Evolutionary conservation across 2,113 vertebrate species (phyloP), one percentile per base, ranked within the genome.

Genomic region (Alectura lathami): DNA sequence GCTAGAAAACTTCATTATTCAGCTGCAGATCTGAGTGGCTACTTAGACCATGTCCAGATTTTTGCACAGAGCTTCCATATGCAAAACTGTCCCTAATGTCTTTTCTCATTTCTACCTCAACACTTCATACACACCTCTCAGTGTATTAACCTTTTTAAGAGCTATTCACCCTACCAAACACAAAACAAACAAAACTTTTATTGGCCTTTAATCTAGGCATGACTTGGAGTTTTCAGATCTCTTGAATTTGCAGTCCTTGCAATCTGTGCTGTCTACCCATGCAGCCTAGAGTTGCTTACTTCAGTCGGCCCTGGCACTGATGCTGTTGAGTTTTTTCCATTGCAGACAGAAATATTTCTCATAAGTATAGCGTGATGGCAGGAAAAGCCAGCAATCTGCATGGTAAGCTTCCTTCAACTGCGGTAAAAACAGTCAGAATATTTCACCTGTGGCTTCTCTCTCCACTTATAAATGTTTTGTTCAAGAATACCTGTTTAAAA

Each of bases 221-320:
- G 1, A 10, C 17, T 54, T 34, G 32, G 51, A 26, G 5, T 34
- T 81, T 75, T 47, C 29, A 47, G 8, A 32, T 17, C 8, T 23
- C 60, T 67, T 59, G 34, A 50, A 8, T 42, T 81, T 50, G 24
- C 23, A 20, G 54, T 32, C 11, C 34, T n/a, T 72, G 66, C 15
- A n/a, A 24, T 38, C 18, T 8, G 13, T 23, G 7, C 30, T 56
- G 53, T 6, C 16, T 67, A 1, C 18, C 60, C 22, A 42, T 59
- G 38, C 43, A 51, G 51, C 34, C 14, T 1, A 9, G 50, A 0
- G 0, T 42, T 32, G 62, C 54, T 48, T 29, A 8, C 38, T 70
- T 77, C 1, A 1, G 9, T 30, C 24, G 40, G 48, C 30, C n/a
- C 32, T 7, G 11, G 29, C 50, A 32, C 27, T 20, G 9, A 40